These are phyloP conservation scores for Delia radicum DNA, from an alignment of 1,140 invertebrate genomes.

Conservation along the genomic window DNA sequence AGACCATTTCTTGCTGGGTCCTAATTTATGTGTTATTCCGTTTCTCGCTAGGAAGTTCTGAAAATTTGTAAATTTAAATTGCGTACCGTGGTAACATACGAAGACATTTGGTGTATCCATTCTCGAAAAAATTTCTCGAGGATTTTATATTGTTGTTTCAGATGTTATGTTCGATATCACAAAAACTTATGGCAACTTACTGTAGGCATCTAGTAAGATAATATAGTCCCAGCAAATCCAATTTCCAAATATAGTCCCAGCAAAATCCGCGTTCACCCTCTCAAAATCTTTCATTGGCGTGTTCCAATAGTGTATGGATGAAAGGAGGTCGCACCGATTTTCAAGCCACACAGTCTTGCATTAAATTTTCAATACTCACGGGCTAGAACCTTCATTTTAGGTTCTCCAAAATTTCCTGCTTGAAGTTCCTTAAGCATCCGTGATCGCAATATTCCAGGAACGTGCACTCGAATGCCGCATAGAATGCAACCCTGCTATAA, in stretches of 20 bases:
- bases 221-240: too few species aligned
- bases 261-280: conserved; percentile 35
- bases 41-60: conserved; percentile 6
- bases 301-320: conserved; percentile 38
- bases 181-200: conserved; percentile 52
- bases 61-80: conserved; percentile 23
- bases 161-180: conserved; percentile 17
- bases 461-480: conserved; percentile 30
- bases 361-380: conserved; percentile 54
- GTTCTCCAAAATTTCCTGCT: conserved; percentile 50
- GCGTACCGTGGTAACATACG: conserved; percentile 28
- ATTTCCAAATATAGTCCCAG: neutral
- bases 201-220: conserved; percentile 49
- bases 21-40: conserved; percentile 14
- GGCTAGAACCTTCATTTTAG: conserved; percentile 50
- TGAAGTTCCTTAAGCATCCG: neutral
- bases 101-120: conserved; percentile 1
- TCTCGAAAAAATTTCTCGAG: neutral
- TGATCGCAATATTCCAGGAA: conserved; percentile 19
- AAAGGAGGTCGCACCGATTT: neutral
- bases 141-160: neutral
- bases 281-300: too few species aligned
- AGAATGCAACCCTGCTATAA: conserved; percentile 34
- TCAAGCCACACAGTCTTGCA: conserved; percentile 29
- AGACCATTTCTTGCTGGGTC: conserved; percentile 25